These are phyloP conservation scores for Stegodyphus mimosarum DNA, from an alignment of 1,140 invertebrate genomes.

Conservation along the genomic window DNA sequence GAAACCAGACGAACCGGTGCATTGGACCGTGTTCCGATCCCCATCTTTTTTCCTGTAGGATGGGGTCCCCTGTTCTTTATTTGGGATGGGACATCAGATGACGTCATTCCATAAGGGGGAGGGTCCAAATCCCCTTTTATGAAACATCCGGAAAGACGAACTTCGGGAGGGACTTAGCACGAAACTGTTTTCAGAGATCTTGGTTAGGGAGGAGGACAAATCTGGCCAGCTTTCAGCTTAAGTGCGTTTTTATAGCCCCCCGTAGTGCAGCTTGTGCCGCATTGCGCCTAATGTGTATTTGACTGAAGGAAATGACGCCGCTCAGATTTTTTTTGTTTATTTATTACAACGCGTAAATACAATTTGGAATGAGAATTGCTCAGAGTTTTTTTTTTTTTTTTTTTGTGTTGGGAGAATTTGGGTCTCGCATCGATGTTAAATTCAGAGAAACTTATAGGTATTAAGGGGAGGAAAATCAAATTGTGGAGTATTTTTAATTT, in stretches of 20 bases:
- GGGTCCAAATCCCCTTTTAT: not conserved
- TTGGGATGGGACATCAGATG: constrained; percentile 15
- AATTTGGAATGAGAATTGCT: constrained; percentile 16
- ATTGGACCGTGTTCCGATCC: constrained; percentile 36
- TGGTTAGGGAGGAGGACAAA: constrained; percentile 17
- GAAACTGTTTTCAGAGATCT: constrained; percentile 34
- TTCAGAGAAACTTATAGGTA: too few species aligned
- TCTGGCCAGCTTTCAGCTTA: constrained; percentile 33
- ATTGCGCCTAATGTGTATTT: constrained; percentile 25
- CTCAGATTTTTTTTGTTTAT: not conserved
- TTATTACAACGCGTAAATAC: not conserved
- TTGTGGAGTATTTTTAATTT: too few species aligned
- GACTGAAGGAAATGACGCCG: constrained; percentile 19
- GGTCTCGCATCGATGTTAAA: too few species aligned
- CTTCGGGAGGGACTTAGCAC: not conserved
- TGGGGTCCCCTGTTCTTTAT: not conserved
- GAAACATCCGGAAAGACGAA: constrained; percentile 34
- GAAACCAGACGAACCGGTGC: constrained; percentile 46
- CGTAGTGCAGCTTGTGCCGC: constrained; percentile 45
- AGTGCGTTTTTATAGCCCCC: constrained; percentile 58
- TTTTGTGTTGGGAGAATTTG: too few species aligned
- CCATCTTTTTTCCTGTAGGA: not conserved
- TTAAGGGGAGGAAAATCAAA: too few species aligned
- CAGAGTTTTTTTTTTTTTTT: not conserved
- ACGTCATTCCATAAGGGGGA: not conserved